Conservation (phyloP, 2,888 invertebrate species). For the Neocrepidodera transversa region DNA sequence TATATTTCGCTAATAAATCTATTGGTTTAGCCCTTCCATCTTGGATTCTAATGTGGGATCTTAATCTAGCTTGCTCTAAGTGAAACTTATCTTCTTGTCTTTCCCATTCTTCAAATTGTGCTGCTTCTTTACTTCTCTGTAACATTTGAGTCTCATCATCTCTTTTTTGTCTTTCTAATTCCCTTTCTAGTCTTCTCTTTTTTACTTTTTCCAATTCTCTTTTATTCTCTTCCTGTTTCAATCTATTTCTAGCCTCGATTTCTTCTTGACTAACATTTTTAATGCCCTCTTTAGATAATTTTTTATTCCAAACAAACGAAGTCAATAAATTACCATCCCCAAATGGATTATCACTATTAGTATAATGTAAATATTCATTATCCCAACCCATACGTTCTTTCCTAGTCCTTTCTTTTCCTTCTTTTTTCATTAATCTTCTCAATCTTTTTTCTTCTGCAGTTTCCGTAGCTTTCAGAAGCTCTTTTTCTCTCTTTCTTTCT, state of each 20-base stretch:
- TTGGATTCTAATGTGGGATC: slow-evolving; percentile 94
- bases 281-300: slow-evolving; percentile 92
- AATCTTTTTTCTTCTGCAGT: slow-evolving; percentile 92
- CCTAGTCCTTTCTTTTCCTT: slow-evolving; percentile 84
- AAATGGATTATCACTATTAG: slow-evolving; percentile 98
- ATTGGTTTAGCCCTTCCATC: slow-evolving; percentile 98
- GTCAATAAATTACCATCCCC: slow-evolving; percentile 95
- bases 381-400: slow-evolving; percentile 98
- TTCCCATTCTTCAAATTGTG: slow-evolving; percentile 92
- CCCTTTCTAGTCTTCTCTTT: slow-evolving; percentile 86
- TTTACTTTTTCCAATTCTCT: slow-evolving; percentile 93
- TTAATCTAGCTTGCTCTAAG: slow-evolving; percentile 87
- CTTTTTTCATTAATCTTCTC: slow-evolving; percentile 87
- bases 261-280: slow-evolving; percentile 79
- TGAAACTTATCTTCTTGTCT: slow-evolving; percentile 98
- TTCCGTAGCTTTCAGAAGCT: slow-evolving; percentile 84
- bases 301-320: slow-evolving; percentile 97
- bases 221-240: slow-evolving; percentile 90
- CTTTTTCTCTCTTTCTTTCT: slow-evolving; percentile 74
- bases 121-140: slow-evolving; percentile 88
- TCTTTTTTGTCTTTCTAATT: slow-evolving; percentile 81
- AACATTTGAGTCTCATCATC: slow-evolving; percentile 85
- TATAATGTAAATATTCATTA: slow-evolving; percentile 94
- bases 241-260: slow-evolving; percentile 80
- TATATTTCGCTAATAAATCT: slow-evolving; percentile 95